Evolutionary conservation across 1,140 invertebrate species (phyloP).

Genomic region (Gryllus bimaculatus): DNA sequence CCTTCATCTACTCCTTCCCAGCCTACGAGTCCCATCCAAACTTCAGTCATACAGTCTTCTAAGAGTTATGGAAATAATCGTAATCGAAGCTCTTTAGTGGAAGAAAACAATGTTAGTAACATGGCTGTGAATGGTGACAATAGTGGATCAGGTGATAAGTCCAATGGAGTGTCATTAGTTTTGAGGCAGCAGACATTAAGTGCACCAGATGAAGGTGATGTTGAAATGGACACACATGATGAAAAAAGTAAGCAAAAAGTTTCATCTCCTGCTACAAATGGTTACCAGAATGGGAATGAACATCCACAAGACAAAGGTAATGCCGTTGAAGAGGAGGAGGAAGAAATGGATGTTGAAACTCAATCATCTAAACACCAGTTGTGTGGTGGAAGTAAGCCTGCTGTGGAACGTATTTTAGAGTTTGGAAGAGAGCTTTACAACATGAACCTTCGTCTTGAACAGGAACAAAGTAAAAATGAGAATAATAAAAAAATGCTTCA

Average conservation of each 20-base stretch:
- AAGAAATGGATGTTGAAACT: slow-evolving; percentile 26
- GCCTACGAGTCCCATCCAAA: slow-evolving; percentile 45
- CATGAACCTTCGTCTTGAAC: slow-evolving; percentile 75
- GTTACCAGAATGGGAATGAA: slow-evolving; percentile 56
- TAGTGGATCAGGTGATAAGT: slow-evolving; percentile 26
- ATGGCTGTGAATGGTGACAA: slow-evolving; percentile 40
- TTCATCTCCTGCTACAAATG: slow-evolving; percentile 35
- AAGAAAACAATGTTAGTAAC: slow-evolving; percentile 43
- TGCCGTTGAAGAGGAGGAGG: slow-evolving; percentile 51
- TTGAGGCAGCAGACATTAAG: neutral
- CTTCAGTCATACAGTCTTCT: slow-evolving; percentile 64
- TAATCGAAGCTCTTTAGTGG: slow-evolving; percentile 33
- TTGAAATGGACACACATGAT: slow-evolving; percentile 45
- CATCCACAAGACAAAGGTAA: slow-evolving; percentile 25
- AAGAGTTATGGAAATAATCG: slow-evolving; percentile 43
- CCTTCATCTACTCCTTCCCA: slow-evolving; percentile 29
- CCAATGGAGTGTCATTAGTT: neutral
- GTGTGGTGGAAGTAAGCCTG: slow-evolving; percentile 67
- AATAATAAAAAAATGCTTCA: slow-evolving; percentile 88
- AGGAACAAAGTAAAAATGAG: slow-evolving; percentile 74
- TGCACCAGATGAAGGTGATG: slow-evolving; percentile 37
- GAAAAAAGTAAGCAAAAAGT: slow-evolving; percentile 32
- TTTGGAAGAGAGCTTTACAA: slow-evolving; percentile 89
- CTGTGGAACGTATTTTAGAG: slow-evolving; percentile 82
- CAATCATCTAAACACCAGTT: slow-evolving; percentile 36